Percentiles rank a stretch among this genome's conserved stretches.
Conservation (phyloP, 1,140 invertebrate genomes). For the Lanistes nyassanus region DNA sequence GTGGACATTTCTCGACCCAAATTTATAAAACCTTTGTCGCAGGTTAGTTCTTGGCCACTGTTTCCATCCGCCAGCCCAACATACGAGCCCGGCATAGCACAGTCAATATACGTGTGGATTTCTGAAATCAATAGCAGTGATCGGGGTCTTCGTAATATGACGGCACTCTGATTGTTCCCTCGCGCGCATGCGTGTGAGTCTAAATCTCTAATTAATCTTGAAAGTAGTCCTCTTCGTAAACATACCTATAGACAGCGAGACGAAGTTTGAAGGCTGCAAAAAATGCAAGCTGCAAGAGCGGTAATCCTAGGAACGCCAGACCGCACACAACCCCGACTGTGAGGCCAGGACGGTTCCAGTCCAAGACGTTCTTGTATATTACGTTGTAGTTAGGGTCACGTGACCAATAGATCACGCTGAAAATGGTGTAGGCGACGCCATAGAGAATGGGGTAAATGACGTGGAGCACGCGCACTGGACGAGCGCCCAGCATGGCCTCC, state of each 20-base stretch:
- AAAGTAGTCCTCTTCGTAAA: slow-evolving; percentile 23
- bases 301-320: slow-evolving; percentile 37
- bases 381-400: slow-evolving; percentile 42
- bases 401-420: slow-evolving; percentile 50
- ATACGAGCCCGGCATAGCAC: too few species aligned
- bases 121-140: too few species aligned
- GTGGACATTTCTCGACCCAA: too few species aligned
- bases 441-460: slow-evolving; percentile 42
- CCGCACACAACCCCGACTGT: slow-evolving; percentile 30
- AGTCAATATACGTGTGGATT: too few species aligned
- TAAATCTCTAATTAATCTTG: too few species aligned
- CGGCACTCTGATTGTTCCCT: too few species aligned
- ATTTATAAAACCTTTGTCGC: too few species aligned
- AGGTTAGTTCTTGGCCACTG: too few species aligned
- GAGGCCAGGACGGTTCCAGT: slow-evolving; percentile 51
- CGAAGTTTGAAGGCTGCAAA: slow-evolving; percentile 37
- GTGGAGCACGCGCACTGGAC: slow-evolving; percentile 52
- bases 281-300: slow-evolving; percentile 39
- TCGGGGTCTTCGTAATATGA: too few species aligned
- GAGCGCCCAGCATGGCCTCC: slow-evolving; percentile 38
- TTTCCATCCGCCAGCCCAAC: too few species aligned
- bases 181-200: too few species aligned
- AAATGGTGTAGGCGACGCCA: slow-evolving; percentile 45
- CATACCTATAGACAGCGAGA: slow-evolving; percentile 25
- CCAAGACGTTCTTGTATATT: slow-evolving; percentile 49